Percentiles rank a stretch among this genome's conserved stretches.
Evolutionary conservation across 2,113 vertebrate genomes (phyloP).

Genomic region (Etheostoma spectabile): DNA sequence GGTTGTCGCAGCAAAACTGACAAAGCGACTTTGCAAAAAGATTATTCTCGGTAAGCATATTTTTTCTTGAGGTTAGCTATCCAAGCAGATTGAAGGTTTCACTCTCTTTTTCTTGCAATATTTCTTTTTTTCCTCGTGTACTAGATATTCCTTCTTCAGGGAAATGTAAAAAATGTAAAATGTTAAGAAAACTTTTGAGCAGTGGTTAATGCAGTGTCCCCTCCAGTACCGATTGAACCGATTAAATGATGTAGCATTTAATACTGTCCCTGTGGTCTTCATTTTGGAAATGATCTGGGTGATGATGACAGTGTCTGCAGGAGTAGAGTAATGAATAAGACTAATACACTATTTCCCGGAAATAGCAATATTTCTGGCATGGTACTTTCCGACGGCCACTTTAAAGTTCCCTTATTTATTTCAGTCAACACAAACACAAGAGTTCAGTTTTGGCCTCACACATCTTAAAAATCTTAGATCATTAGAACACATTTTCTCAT

Average conservation of each 20-base stretch:
- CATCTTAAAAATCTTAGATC: not conserved
- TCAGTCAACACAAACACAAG: not conserved
- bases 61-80: not conserved
- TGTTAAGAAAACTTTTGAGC: not conserved
- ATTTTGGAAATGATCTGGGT: too few species aligned
- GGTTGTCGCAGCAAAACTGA: too few species aligned
- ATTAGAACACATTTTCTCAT: too few species aligned
- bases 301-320: not conserved
- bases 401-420: not conserved
- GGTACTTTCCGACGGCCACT: not conserved
- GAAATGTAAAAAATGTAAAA: not conserved
- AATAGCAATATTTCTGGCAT: not conserved
- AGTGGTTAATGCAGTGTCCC: not conserved
- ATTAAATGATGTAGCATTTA: too few species aligned
- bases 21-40: too few species aligned
- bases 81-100: not conserved
- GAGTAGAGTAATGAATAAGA: not conserved
- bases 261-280: too few species aligned
- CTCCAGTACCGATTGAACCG: too few species aligned
- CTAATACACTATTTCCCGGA: not conserved
- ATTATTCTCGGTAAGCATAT: not conserved
- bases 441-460: not conserved
- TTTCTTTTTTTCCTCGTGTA: too few species aligned
- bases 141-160: too few species aligned
- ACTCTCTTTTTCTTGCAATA: too few species aligned